These are phyloP conservation scores for Vollenhovia emeryi DNA, from an alignment of 1,140 invertebrate species.

Conservation along the genomic window DNA sequence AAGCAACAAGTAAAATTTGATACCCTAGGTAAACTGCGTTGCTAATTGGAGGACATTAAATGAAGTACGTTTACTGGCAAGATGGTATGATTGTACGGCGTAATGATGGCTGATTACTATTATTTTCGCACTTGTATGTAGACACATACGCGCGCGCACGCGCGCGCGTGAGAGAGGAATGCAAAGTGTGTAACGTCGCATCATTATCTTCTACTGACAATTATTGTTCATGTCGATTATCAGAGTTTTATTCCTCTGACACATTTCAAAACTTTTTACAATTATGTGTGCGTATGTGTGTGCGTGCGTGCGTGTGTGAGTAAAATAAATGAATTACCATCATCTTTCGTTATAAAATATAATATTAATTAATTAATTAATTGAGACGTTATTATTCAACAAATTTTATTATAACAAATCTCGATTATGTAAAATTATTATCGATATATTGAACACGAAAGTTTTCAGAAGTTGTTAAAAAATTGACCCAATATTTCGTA, in stretches of 20 bases:
- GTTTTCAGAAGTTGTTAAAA: neutral
- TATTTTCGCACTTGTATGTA: slow-evolving; percentile 62
- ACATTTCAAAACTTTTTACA: neutral
- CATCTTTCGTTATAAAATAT: neutral
- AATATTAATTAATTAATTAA: neutral
- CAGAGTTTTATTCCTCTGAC: slow-evolving; percentile 9
- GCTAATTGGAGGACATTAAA: slow-evolving; percentile 69
- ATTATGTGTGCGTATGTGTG: neutral
- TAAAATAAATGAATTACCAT: neutral
- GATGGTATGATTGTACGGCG: slow-evolving; percentile 54
- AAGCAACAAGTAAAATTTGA: slow-evolving; percentile 71
- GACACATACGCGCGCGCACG: slow-evolving; percentile 43
- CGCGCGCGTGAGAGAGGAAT: slow-evolving; percentile 32
- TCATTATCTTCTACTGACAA: slow-evolving; percentile 1
- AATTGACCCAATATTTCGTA: neutral
- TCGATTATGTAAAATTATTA: neutral
- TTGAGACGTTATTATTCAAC: neutral
- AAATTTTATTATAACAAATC: neutral
- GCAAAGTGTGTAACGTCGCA: slow-evolving; percentile 42
- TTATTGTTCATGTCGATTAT: slow-evolving; percentile 28
- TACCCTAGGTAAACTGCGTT: slow-evolving; percentile 52
- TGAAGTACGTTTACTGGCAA: slow-evolving; percentile 69
- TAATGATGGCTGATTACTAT: slow-evolving; percentile 64
- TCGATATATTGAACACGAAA: slow-evolving; percentile 4
- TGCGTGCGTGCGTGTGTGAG: too few relatives aligned